Conservation (phyloP, 23 tunicate genomes). For the Oikopleura dioica region DNA sequence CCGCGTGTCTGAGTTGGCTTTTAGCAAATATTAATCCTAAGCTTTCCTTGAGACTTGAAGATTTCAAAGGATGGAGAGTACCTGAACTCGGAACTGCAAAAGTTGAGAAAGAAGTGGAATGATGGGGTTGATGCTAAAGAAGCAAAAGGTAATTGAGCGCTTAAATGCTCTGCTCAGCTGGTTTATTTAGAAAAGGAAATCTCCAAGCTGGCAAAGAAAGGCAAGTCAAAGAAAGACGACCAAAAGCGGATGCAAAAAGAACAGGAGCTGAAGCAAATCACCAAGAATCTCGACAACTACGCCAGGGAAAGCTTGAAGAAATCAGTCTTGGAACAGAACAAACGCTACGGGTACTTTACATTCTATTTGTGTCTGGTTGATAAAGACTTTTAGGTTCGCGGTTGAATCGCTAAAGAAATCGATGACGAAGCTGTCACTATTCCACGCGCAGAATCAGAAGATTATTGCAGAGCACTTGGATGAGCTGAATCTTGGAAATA, state of each 20-base stretch:
- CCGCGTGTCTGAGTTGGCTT: too few species aligned
- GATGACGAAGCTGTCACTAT: neutral
- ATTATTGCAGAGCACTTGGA: neutral
- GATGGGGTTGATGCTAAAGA: too few species aligned
- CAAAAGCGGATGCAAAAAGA: neutral
- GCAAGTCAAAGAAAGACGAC: slow-evolving; percentile 7
- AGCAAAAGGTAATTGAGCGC: too few species aligned
- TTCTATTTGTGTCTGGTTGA: neutral
- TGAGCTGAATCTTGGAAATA: neutral
- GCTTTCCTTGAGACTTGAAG: too few species aligned
- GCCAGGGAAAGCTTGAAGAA: neutral
- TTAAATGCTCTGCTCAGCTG: too few species aligned
- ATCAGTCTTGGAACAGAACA: neutral
- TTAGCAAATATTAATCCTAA: too few species aligned
- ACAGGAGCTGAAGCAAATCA: neutral
- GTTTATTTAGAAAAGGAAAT: neutral
- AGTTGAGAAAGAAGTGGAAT: too few species aligned
- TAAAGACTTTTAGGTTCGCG: neutral
- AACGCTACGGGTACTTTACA: neutral
- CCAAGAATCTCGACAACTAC: neutral
- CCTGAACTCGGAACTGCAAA: too few species aligned
- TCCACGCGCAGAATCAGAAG: neutral
- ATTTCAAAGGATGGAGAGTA: too few species aligned
- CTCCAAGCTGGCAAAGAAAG: neutral
- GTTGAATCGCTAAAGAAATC: neutral